Percentiles rank a stretch among this genome's conserved stretches.
Evolutionary conservation across 2,113 vertebrate species (phyloP).

Genomic region (Acinonyx jubatus): DNA sequence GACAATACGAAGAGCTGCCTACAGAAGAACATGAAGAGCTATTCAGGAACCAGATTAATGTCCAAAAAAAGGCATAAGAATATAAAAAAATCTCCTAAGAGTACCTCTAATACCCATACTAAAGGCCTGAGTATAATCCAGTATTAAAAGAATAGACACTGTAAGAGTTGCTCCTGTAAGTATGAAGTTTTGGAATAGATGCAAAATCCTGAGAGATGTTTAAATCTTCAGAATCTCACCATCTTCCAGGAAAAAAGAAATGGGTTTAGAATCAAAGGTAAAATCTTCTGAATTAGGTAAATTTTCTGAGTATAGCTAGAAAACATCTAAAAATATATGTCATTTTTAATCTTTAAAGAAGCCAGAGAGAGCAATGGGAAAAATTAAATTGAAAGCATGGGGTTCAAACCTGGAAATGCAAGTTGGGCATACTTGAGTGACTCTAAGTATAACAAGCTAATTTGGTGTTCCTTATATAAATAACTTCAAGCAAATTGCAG

Average conservation of each 20-base stretch:
- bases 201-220: constrained; percentile 55
- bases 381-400: constrained; percentile 63
- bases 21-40: not conserved
- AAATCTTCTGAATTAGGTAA: constrained; percentile 57
- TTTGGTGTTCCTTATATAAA: constrained; percentile 67
- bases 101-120: not conserved
- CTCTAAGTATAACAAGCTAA: constrained; percentile 44
- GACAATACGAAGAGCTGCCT: not conserved
- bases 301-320: constrained; percentile 29
- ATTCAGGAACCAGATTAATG: not conserved
- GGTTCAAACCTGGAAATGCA: constrained; percentile 49
- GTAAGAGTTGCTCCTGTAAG: not conserved
- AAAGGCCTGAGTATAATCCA: not conserved
- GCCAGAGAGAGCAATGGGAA: constrained; percentile 35
- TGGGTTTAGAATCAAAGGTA: constrained; percentile 42
- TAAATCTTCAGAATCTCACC: constrained; percentile 51
- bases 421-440: constrained; percentile 66
- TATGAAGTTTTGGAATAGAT: not conserved
- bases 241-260: constrained; percentile 44
- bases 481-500: constrained; percentile 69
- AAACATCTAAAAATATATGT: constrained; percentile 57
- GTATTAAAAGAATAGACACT: not conserved
- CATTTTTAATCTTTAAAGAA: constrained; percentile 61
- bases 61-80: not conserved
- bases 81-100: not conserved